phyloP scores from a whole-genome alignment of 2,888 invertebrate species.

The Cephonodes hylas region DNA sequence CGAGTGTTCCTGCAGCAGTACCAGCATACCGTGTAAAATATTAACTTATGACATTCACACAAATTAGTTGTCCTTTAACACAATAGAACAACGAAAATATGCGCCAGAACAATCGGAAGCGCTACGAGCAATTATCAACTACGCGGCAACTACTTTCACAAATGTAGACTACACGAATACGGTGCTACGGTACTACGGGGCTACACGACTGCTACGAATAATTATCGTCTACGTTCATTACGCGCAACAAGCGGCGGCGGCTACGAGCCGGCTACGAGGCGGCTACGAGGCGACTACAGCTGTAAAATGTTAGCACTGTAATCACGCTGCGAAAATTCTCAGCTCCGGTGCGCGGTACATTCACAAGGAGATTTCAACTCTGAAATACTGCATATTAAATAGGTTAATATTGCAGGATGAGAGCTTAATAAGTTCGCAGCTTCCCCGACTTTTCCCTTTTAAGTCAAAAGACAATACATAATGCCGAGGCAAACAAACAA shows the following conservation, averaged over 20 bases:
- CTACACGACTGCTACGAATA: constrained; percentile 8
- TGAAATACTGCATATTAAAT: constrained; percentile 11
- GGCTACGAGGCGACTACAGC: constrained; percentile 8
- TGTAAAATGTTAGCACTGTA: constrained; percentile 5
- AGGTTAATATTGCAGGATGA: constrained; percentile 10
- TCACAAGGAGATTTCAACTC: constrained; percentile 2
- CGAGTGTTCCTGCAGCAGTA: too few species aligned
- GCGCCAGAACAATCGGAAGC: constrained; percentile 3
- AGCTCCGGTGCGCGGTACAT: background rate
- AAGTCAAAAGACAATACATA: constrained; percentile 14
- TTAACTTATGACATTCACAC: background rate
- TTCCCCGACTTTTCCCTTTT: constrained; percentile 8
- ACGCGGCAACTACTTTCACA: constrained; percentile 4
- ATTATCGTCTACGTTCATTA: constrained; percentile 10
- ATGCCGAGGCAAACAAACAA: constrained; percentile 26
- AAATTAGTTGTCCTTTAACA: background rate
- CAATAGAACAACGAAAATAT: background rate
- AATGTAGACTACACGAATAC: background rate
- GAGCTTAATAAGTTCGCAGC: constrained; percentile 8
- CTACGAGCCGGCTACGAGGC: constrained; percentile 3
- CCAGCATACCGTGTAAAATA: too few species aligned
- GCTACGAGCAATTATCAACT: constrained; percentile 8
- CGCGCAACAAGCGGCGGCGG: constrained; percentile 7
- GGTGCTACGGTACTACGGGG: background rate
- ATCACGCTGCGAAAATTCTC: constrained; percentile 9